These are phyloP conservation scores for Cheilosia impressa DNA, from an alignment of 2,888 invertebrate genomes.

Conservation along the genomic window DNA sequence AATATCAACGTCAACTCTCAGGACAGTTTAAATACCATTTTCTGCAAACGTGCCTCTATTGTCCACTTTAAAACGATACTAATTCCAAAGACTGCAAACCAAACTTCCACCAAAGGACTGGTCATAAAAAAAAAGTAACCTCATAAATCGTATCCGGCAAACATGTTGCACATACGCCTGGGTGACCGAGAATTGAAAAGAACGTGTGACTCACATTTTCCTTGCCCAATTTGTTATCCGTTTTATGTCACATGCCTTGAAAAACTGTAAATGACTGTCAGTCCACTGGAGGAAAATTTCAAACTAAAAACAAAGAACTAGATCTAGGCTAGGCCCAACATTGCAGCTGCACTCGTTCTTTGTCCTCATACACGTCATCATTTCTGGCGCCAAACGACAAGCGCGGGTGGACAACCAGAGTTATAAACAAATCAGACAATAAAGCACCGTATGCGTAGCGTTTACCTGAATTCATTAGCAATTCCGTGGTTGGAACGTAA, in stretches of 20 bases:
- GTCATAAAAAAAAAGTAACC: slow-evolving; percentile 4
- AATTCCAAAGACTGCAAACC: not conserved
- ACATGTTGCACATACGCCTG: slow-evolving; percentile 59
- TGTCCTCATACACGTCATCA: slow-evolving; percentile 55
- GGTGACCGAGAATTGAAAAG: slow-evolving; percentile 34
- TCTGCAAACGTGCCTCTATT: too few species aligned
- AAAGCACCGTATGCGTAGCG: not conserved
- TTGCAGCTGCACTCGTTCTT: slow-evolving; percentile 69
- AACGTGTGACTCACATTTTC: slow-evolving; percentile 51
- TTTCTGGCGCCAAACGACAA: slow-evolving; percentile 65
- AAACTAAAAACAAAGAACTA: slow-evolving; percentile 27
- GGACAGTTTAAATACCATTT: too few species aligned
- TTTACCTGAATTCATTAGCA: slow-evolving; percentile 62
- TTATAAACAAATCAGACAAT: slow-evolving; percentile 34
- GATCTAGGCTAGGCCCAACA: slow-evolving; percentile 61
- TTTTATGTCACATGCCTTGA: slow-evolving; percentile 58
- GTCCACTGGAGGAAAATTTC: slow-evolving; percentile 5
- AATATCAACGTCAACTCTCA: too few species aligned
- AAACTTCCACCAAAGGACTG: not conserved
- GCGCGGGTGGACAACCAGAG: slow-evolving; percentile 55
- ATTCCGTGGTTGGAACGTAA: slow-evolving; percentile 37
- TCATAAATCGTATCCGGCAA: slow-evolving; percentile 4
- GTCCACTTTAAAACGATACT: not conserved
- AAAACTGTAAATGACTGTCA: slow-evolving; percentile 48
- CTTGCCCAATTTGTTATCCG: slow-evolving; percentile 56